These are phyloP conservation scores for Brachylomia viminalis DNA, from an alignment of 2,888 invertebrate species.

Conservation along the genomic window DNA sequence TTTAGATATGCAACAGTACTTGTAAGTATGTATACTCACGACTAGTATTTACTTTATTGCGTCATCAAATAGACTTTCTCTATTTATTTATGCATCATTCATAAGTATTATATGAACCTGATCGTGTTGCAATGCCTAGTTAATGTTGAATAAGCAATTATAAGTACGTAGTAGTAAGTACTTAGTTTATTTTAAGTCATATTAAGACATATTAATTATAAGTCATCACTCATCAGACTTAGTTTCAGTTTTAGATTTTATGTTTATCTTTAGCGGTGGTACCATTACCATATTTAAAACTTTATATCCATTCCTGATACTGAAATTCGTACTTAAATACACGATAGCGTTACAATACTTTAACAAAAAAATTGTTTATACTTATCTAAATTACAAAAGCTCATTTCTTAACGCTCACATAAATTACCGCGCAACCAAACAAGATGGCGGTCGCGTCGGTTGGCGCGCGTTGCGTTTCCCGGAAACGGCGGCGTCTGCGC, in stretches of 20 bases:
- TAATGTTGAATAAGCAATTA: background rate
- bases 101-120: background rate
- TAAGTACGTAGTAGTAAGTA: no score
- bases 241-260: background rate
- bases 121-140: background rate
- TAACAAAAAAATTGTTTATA: background rate
- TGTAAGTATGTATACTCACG: background rate
- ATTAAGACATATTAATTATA: no score
- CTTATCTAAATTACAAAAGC: conserved; percentile 23
- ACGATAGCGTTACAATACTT: background rate
- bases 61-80: conserved; percentile 1
- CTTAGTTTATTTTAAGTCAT: no score
- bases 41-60: background rate
- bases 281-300: background rate
- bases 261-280: background rate
- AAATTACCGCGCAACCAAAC: conserved; percentile 45
- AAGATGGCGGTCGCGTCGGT: conserved; percentile 69
- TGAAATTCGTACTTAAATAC: background rate
- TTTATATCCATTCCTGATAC: background rate
- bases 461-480: conserved; percentile 74
- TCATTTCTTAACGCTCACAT: conserved; percentile 25
- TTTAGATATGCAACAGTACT: background rate
- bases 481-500: conserved; percentile 75
- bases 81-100: conserved; percentile 8
- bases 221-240: no score